These are phyloP conservation scores for Eilema griseolum DNA, from an alignment of 2,888 invertebrate genomes.

Conservation along the genomic window DNA sequence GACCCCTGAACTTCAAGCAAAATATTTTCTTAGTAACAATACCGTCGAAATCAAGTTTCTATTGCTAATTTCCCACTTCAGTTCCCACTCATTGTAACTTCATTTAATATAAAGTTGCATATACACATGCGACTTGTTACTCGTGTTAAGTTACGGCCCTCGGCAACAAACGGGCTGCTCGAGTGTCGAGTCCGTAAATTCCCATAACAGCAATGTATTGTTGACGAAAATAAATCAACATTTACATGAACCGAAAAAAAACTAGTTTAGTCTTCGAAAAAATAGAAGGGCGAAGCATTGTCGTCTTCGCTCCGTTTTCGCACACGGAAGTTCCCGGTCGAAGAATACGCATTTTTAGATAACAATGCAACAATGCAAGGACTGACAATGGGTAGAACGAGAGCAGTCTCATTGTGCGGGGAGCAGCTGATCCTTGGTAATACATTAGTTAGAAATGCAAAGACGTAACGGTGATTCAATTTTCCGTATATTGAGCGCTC, in stretches of 20 bases:
- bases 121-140: constrained; percentile 48
- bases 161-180: constrained; percentile 62
- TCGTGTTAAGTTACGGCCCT: constrained; percentile 60
- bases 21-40: constrained; percentile 62
- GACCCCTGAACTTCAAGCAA: constrained; percentile 58
- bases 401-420: constrained; percentile 70
- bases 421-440: constrained; percentile 75
- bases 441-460: constrained; percentile 62
- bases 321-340: constrained; percentile 82
- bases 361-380: constrained; percentile 74
- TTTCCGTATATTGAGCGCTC: constrained; percentile 61
- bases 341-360: constrained; percentile 73
- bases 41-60: constrained; percentile 58
- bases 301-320: constrained; percentile 71
- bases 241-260: constrained; percentile 78
- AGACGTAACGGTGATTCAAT: constrained; percentile 67
- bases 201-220: constrained; percentile 79
- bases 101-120: constrained; percentile 57
- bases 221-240: constrained; percentile 85
- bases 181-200: constrained; percentile 69
- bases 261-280: constrained; percentile 73
- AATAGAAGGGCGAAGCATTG: constrained; percentile 73
- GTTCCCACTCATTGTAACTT: constrained; percentile 58
- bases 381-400: constrained; percentile 77
- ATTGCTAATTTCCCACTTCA: constrained; percentile 70